These are phyloP conservation scores for Aradophagus sp. DNA, from an alignment of 1,140 invertebrate species.

Conservation along the genomic window DNA sequence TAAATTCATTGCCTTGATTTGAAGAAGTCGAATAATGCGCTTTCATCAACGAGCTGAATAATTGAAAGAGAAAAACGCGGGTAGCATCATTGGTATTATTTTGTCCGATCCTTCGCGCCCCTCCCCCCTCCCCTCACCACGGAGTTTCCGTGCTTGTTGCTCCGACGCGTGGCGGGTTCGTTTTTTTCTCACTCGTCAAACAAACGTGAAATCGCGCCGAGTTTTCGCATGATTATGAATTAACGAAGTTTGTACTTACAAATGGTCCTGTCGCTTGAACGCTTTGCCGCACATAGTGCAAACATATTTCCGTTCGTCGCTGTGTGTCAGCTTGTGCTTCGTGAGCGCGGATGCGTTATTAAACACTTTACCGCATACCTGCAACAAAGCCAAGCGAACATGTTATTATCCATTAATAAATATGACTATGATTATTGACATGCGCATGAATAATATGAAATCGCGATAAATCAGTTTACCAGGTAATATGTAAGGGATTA, in stretches of 20 bases:
- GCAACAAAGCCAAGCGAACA: slow-evolving; percentile 62
- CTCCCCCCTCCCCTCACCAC: no score
- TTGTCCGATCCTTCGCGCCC: no score
- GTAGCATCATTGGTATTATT: no score
- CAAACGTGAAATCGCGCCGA: slow-evolving; percentile 1
- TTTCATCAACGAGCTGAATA: slow-evolving; percentile 19
- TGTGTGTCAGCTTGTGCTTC: slow-evolving; percentile 98
- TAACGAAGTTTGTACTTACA: slow-evolving; percentile 83
- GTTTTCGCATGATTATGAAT: slow-evolving; percentile 26
- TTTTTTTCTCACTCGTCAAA: not conserved
- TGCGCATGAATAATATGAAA: slow-evolving; percentile 30
- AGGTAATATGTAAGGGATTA: slow-evolving; percentile 35
- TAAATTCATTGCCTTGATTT: slow-evolving; percentile 31
- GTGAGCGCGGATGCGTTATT: slow-evolving; percentile 97
- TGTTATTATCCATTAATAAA: slow-evolving; percentile 45
- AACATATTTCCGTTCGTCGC: slow-evolving; percentile 97
- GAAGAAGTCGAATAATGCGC: slow-evolving; percentile 35
- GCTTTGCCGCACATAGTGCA: slow-evolving; percentile 96
- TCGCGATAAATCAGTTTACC: slow-evolving; percentile 28
- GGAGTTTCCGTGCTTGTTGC: no score
- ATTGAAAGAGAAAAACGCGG: no score
- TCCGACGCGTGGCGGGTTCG: no score
- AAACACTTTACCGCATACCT: slow-evolving; percentile 96
- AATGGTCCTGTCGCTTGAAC: slow-evolving; percentile 98
- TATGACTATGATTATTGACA: slow-evolving; percentile 33